Conservation (phyloP, 2,797 vertebrate species). For the Sebastes oblongus region DNA sequence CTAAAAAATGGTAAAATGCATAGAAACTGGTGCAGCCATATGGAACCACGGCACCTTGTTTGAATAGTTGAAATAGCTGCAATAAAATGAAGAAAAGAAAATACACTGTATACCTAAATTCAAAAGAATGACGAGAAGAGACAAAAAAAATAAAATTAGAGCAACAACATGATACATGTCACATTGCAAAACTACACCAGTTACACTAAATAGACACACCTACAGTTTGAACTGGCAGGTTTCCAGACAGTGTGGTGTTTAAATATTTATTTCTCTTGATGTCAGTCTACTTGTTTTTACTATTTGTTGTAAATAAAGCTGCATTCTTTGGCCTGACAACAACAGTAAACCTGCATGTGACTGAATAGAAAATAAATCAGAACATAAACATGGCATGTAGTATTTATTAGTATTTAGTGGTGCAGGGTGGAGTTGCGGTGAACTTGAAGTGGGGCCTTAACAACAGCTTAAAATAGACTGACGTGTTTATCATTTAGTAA, state of each 20-base stretch:
- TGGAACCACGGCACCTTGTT: neutral
- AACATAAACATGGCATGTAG: neutral
- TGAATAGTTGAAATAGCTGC: neutral
- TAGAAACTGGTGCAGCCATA: neutral
- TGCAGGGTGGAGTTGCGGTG: slow-evolving; percentile 13
- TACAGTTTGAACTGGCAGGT: neutral
- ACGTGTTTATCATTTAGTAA: neutral
- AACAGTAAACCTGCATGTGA: neutral
- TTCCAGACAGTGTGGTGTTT: neutral
- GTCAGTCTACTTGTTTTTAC: neutral
- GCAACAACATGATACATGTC: too few species aligned
- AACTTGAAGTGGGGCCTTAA: slow-evolving; percentile 5
- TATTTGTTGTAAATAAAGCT: neutral
- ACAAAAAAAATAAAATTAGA: too few species aligned
- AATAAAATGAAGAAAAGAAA: neutral
- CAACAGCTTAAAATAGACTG: slow-evolving; percentile 29
- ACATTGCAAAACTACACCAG: neutral
- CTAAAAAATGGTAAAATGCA: neutral
- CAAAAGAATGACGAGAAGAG: too few species aligned
- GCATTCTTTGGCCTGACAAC: neutral
- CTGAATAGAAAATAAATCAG: neutral
- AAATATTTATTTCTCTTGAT: neutral
- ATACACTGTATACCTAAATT: neutral
- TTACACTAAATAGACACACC: neutral
- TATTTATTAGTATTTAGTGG: neutral